phyloP scores from a whole-genome alignment of 2,797 vertebrate species.

The Sebastes trivittatus region DNA sequence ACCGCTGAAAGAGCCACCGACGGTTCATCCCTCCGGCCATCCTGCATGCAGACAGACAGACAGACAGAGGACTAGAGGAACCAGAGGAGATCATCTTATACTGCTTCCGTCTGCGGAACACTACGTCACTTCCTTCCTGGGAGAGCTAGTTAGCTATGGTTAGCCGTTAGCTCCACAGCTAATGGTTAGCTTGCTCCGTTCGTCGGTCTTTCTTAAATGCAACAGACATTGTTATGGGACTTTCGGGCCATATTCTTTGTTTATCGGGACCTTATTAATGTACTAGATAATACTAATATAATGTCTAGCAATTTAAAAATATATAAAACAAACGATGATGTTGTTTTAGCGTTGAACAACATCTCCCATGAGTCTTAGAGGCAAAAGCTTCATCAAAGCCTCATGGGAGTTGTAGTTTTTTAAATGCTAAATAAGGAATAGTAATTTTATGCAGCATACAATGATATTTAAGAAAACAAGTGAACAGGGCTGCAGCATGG shows the following conservation, averaged over 20 bases:
- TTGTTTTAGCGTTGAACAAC: background rate
- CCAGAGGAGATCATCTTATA: rapidly evolving
- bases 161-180: too few species aligned
- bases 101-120: background rate
- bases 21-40: rapidly evolving
- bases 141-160: too few species aligned
- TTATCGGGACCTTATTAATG: rapidly evolving
- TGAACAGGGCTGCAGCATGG: background rate
- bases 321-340: background rate
- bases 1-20: rapidly evolving
- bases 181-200: background rate
- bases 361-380: background rate
- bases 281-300: rapidly evolving
- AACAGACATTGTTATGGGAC: rapidly evolving
- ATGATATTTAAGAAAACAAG: background rate
- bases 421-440: rapidly evolving
- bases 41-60: rapidly evolving
- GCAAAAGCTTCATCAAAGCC: background rate
- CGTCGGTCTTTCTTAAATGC: rapidly evolving
- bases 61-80: rapidly evolving
- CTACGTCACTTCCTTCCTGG: too few species aligned
- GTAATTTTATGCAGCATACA: background rate
- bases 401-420: constrained; percentile 41
- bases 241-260: rapidly evolving
- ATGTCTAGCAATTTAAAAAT: rapidly evolving